Base-by-base conservation (phyloP, 2,797 vertebrate species). In the Rhinatrema bivittatum region DNA sequence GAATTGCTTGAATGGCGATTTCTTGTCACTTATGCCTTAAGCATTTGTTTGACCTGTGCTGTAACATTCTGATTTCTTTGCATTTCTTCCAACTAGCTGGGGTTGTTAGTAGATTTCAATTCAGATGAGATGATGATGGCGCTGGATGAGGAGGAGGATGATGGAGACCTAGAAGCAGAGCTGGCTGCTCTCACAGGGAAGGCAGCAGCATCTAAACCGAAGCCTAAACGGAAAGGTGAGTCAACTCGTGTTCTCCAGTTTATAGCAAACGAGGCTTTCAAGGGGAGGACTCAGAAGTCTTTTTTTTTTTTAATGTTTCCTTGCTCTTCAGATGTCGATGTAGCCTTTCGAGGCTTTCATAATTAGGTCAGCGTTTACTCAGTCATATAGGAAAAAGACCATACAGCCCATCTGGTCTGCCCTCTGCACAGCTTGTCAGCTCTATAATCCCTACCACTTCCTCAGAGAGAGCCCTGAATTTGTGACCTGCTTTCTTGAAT, bases 141-240 rank as follows among this genome's bases (percentile, higher is more conserved):
- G 7, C 56, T 82, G 62, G 75, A 78, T 21, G 85, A 78, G 13
- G 69, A 79, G 50, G 53, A 83, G 32, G 84, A 89, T 26, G 91
- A 95, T 20, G 82, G 79, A 1, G 91, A 91, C 43, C 53, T 98
- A 35, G 93, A 97, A 70, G 94, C 90, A 16, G 95, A 98, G 60
- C 84, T 98, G 18, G 87, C 92, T 48, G 87, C 91, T 37, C 82
- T 98, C 44, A 93, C 92, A 9, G 94, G 95, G 45, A 74, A 61
- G 16, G 78, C 69, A 36, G 26, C 72, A 34, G 56, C 35, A 35
- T 38, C 53, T 10, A 74, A 65, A 67, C 65, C 46, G 28, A 89
- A 79, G 44, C 59, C 62, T 9, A 85, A 82, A 40, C 77, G 73
- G 3, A 94, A 76, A 65, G 74, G 95, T 97, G 50, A 87, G 88